Evolutionary conservation across 2,888 invertebrate genomes (phyloP), one percentile per base, ranked within the genome.

Genomic region (Nowickia ferox): DNA sequence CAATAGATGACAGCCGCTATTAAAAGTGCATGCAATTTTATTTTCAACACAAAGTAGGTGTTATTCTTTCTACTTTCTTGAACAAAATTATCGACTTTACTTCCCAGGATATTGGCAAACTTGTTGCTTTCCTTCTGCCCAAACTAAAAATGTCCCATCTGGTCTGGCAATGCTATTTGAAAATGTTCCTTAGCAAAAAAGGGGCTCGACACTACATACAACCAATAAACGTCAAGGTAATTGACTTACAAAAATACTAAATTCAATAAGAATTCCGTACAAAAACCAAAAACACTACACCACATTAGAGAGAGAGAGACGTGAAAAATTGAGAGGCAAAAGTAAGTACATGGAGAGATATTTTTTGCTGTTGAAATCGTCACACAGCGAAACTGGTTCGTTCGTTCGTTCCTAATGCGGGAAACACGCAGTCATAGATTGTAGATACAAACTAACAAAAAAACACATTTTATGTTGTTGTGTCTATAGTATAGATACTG

Each of bases 121-220:
- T 59, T 76, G 75, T 76, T 76, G 75, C 61, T 74, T 55, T 19
- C 11, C 15, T 19, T 22, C 11, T 30, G 38, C 13, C 2, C n/a
- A 44, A 61, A 55, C 15, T 40, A 74, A 19, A 11, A 4, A 38
- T 15, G 10, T 57, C 22, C 3, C 55, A 77, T 78, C 87, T 89
- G 88, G 76, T 78, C 87, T 89, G 88, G 88, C 88, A 91, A 89
- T 71, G 86, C 89, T 87, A 88, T 87, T 65, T 82, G 92, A 71
- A 74, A 76, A 78, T 79, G 71, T 82, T 66, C 69, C 61, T 68
- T 57, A 88, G 48, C 11, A 91, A 42, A 91, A 91, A 91, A 95
- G 95, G 95, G 96, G 96, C 96, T 95, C 96, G 96, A 94, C 95
- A 55, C 91, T 81, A 82, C 92, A 87, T 88, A 88, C 90, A 91